Percentiles rank a stretch among this genome's conserved stretches.
Conservation (phyloP, 2,797 vertebrate species). For the Alca torda region DNA sequence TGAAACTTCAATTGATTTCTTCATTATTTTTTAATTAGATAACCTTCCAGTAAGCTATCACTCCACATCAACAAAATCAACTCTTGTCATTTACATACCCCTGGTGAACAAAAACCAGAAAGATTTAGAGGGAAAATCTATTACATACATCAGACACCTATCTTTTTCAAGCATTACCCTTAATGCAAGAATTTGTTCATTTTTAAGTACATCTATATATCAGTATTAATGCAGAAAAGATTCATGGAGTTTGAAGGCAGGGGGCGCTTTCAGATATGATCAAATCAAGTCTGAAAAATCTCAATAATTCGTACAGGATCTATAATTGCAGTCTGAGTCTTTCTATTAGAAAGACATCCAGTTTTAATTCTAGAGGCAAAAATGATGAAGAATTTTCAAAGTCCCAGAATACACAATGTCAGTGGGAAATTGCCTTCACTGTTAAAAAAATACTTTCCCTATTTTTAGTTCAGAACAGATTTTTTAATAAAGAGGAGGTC, state of each 20-base stretch:
- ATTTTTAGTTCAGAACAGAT: neutral
- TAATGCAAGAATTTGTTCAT: neutral
- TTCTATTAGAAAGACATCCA: neutral
- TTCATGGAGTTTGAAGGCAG: neutral
- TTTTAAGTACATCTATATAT: neutral
- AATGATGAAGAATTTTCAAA: neutral
- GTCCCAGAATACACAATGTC: rapidly evolving
- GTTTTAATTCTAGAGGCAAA: neutral
- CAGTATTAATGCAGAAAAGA: neutral
- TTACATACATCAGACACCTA: neutral
- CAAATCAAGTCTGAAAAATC: neutral
- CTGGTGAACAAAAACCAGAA: neutral
- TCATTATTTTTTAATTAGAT: neutral
- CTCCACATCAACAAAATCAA: neutral
- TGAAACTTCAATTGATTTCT: neutral
- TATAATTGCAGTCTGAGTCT: neutral
- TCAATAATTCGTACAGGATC: neutral
- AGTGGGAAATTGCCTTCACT: neutral
- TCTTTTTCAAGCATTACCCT: neutral
- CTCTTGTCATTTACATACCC: neutral
- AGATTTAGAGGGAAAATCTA: neutral
- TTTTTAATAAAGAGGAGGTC: neutral
- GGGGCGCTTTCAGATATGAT: neutral
- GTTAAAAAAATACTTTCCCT: neutral
- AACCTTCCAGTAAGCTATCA: neutral